phyloP scores from a whole-genome alignment of 1,140 invertebrate genomes.

The Pseudomyrmex cubaensis region DNA sequence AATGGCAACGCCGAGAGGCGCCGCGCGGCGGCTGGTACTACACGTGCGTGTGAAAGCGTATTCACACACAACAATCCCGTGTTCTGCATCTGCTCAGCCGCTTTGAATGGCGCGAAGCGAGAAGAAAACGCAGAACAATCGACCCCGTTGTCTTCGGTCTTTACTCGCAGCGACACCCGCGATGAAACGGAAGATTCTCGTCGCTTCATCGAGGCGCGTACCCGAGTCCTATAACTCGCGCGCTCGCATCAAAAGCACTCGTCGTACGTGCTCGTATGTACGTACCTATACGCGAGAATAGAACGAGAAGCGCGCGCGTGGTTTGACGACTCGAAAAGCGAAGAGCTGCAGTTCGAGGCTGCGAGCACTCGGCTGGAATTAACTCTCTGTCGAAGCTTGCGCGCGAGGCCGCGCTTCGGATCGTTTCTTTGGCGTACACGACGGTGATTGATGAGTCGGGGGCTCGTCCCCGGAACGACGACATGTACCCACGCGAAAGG shows the following conservation, averaged over 20 bases:
- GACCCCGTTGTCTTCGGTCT: constrained; percentile 2
- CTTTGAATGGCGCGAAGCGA: not conserved
- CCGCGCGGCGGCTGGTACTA: not conserved
- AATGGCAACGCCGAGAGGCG: not conserved
- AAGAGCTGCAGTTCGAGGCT: not conserved
- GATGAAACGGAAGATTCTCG: constrained; percentile 33
- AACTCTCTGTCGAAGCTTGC: constrained; percentile 53
- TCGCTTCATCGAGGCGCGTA: not conserved
- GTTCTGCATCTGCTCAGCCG: not conserved
- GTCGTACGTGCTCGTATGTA: not conserved
- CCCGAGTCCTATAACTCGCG: not conserved
- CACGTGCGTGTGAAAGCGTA: not conserved
- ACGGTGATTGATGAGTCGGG: constrained; percentile 69
- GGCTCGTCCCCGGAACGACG: constrained; percentile 32
- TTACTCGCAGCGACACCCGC: not conserved
- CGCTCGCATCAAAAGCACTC: too few species aligned
- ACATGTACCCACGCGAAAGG: constrained; percentile 44
- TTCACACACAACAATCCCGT: not conserved
- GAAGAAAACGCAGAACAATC: constrained; percentile 1
- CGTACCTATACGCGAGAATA: not conserved
- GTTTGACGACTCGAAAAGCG: constrained; percentile 54
- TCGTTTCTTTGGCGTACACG: constrained; percentile 61
- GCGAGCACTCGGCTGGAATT: constrained; percentile 61
- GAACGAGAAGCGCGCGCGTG: constrained; percentile 7
- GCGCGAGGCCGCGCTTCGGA: constrained; percentile 32